phyloP scores from a whole-genome alignment of 2,888 invertebrate species.

The Cyclophora punctaria region DNA sequence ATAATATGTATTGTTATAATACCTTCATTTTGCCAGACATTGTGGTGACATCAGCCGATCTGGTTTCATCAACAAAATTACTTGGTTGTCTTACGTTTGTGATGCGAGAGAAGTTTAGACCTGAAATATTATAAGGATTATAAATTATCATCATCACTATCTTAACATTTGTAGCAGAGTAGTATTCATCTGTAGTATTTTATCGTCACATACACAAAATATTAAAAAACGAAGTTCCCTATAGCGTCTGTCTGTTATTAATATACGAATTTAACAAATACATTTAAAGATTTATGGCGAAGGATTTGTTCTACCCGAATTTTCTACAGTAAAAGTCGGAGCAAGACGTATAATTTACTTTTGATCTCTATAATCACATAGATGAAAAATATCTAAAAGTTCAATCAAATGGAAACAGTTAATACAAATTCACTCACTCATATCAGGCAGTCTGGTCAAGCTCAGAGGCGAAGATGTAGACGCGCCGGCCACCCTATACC shows the following conservation, averaged over 20 bases:
- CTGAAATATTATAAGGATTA: slow-evolving; percentile 25
- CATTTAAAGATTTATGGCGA: too few relatives aligned
- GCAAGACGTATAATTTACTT: too few relatives aligned
- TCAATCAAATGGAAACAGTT: too few relatives aligned
- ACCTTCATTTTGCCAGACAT: slow-evolving; percentile 53
- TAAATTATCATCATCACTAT: too few relatives aligned
- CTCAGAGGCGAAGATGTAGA: slow-evolving; percentile 83
- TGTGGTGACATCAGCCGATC: slow-evolving; percentile 42
- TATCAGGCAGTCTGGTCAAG: slow-evolving; percentile 55
- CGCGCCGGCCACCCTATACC: slow-evolving; percentile 75
- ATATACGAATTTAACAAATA: too few relatives aligned
- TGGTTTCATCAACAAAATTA: slow-evolving; percentile 60
- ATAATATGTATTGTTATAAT: slow-evolving; percentile 3
- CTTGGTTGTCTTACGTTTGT: slow-evolving; percentile 47
- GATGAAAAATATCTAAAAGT: not conserved
- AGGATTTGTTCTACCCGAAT: too few relatives aligned
- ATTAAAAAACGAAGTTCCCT: too few relatives aligned
- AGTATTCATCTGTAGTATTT: too few relatives aligned
- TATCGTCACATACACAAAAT: too few relatives aligned
- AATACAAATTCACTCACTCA: slow-evolving; percentile 46
- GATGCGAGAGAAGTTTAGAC: slow-evolving; percentile 65
- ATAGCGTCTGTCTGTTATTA: too few relatives aligned
- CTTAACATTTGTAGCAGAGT: too few relatives aligned
- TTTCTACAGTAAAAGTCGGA: too few relatives aligned
- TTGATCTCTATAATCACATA: not conserved